phyloP scores from a whole-genome alignment of 92 coral and sea anemone genomes.

The Zoanthus solanderi region DNA sequence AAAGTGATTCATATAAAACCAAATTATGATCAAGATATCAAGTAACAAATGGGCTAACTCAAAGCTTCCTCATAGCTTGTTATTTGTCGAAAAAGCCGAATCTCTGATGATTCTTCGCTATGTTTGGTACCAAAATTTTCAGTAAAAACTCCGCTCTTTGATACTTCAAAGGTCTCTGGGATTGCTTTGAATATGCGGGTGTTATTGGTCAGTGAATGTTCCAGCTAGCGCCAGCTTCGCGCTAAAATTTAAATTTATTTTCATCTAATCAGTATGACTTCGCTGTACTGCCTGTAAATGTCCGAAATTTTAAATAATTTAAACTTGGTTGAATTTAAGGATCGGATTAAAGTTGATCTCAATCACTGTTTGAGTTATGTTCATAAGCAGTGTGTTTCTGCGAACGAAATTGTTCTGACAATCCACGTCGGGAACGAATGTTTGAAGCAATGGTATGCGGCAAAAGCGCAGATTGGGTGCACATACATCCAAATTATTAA shows the following conservation, averaged over 20 bases:
- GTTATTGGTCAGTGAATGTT: constrained; percentile 44
- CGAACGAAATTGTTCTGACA: constrained; percentile 37
- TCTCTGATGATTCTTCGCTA: constrained; percentile 41
- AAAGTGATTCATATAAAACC: constrained; percentile 22
- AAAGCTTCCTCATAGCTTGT: constrained; percentile 21
- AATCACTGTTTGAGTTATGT: constrained; percentile 45
- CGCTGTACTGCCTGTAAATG: constrained; percentile 30
- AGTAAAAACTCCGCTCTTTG: constrained; percentile 16
- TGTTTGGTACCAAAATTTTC: constrained; percentile 60
- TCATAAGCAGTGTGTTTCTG: constrained; percentile 50
- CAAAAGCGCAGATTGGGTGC: constrained; percentile 26
- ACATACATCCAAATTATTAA: constrained; percentile 50
- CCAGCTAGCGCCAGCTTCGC: constrained; percentile 31
- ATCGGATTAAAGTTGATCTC: constrained; percentile 33
- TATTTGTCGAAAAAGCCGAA: constrained; percentile 45
- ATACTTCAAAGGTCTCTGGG: constrained; percentile 46
- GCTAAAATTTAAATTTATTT: constrained; percentile 31
- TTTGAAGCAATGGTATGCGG: constrained; percentile 43
- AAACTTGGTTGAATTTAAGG: constrained; percentile 28
- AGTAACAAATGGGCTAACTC: constrained; percentile 13
- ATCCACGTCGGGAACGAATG: constrained; percentile 46
- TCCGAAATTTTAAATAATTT: constrained; percentile 39
- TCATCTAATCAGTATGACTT: constrained; percentile 25
- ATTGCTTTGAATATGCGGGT: constrained; percentile 40
- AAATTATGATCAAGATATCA: constrained; percentile 26